Conservation (phyloP, 2,113 vertebrate genomes). For the Pardalotus punctatus region DNA sequence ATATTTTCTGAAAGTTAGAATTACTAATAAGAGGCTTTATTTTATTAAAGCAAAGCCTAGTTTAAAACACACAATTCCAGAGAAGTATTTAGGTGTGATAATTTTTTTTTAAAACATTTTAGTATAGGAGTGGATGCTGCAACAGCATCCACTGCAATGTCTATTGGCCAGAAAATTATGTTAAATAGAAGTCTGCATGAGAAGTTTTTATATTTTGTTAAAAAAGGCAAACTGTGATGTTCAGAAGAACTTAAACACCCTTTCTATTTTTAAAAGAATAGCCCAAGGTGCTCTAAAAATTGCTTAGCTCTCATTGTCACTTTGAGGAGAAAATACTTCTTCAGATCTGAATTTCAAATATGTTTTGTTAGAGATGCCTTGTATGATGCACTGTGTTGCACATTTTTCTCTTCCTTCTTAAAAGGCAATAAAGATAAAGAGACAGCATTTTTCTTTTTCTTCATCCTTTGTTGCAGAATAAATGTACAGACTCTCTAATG, state of each 20-base stretch:
- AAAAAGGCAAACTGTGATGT: background rate
- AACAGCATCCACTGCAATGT: background rate
- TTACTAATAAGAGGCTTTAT: background rate
- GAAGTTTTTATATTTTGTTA: background rate
- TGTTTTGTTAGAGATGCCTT: background rate
- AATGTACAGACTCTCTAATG: background rate
- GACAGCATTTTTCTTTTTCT: background rate
- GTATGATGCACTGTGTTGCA: background rate
- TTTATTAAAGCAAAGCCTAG: background rate
- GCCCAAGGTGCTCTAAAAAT: background rate
- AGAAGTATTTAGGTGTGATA: background rate
- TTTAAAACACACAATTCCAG: background rate
- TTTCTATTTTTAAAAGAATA: background rate
- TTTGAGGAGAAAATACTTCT: background rate
- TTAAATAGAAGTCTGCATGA: background rate
- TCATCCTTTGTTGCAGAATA: background rate
- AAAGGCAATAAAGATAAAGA: background rate
- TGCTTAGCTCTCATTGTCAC: background rate
- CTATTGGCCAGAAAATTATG: background rate
- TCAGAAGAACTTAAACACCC: background rate
- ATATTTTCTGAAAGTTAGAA: slow-evolving; percentile 3
- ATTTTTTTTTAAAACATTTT: background rate
- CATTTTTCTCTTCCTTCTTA: background rate
- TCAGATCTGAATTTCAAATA: background rate
- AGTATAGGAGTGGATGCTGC: background rate